Base-by-base conservation (phyloP, 1,140 invertebrate genomes). In the Apocrypta bakeri region DNA sequence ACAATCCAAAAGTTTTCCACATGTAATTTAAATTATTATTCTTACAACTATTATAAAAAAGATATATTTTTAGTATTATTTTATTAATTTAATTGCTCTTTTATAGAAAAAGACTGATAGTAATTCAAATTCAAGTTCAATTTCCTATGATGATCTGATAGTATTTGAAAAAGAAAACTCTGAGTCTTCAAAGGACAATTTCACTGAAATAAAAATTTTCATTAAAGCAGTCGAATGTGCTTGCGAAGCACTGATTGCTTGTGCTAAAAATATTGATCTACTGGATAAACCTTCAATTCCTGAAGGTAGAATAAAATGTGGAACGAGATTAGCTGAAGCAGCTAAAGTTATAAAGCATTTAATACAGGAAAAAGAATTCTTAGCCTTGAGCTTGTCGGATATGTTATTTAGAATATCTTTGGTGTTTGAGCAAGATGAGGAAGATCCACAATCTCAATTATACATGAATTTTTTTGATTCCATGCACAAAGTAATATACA, bases 261-360 rank as follows among this genome's bases (percentile, higher is more conserved):
- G 93, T 74, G 91, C 93, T 71, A 87, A 90, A 40, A 90, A 93
- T 81, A 85, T 96, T 14, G 95, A 96, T 90, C 89, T 88, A 61
- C 92, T 96, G 74, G 95, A 96, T 87, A 86, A 88, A 7, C 92
- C 93, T 82, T 90, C 86, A 86, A 94, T 95, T 21, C 94, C 95
- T 89, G 94, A 94, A 2, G 94, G 96, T 87, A 94, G 95, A 90
- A 94, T 94, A 2, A 94, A 96, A 88, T 95, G 94, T 89, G 95
- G 96, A 8, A 93, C 92, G 17, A 94, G 93, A 42, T 88, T 96
- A 72, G 89, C 92, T 25, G 86, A 87, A n/a, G 93, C 92, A 8
- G 93, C 94, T n/a, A 87, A 92, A 87, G 90, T 88, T 17, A 86
- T 93, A 79, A 88, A 89, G 86, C 64, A 33, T 56, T 87, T 84